Evolutionary conservation across 2,888 invertebrate genomes (phyloP), one percentile per base, ranked within the genome.

Genomic region (Spodoptera littoralis): DNA sequence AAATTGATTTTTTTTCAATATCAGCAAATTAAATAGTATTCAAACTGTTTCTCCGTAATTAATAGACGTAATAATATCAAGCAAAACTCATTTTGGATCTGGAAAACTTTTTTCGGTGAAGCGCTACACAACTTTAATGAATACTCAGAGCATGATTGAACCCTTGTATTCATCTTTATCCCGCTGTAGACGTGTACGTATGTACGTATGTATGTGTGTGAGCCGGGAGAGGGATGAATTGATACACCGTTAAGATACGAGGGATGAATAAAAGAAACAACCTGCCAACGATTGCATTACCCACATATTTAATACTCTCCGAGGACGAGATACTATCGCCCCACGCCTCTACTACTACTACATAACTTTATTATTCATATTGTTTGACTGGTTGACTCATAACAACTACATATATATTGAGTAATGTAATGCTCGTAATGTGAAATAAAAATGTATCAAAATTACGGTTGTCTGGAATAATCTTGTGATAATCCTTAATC

Each of bases 181-280:
- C 36, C 12, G 42, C 47, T 27, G 24, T 24, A 53, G 59, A 24
- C 53, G 65, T 54, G 24, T 49, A 27, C 46, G 36, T 36, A 8
- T 36, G 36, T 36, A 8, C 9, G 8, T 5, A 9, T 36, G 36
- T 8, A 2, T 8, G 6, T 36, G 1, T 36, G 9, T 36, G 77
- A 59, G 30, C 44, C 55, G 18, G 54, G 18, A 24, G 55, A 46
- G 68, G 54, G 53, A 73, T 73, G 67, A 77, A 77, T 78, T 67
- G 67, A 73, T 78, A 78, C 61, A 57, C 65, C 61, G 73, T 78
- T 75, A 77, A 67, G 61, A 78, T 68, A 78, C 76, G 76, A 70
- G 75, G 57, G 61, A 63, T 78, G 78, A 76, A 75, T 76, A 73
- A 75, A 70, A 70, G 70, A 68, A 76, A 46, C 60, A 58, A 71